Conservation (phyloP, 1,140 invertebrate genomes). For the Euwallacea fornicatus region DNA sequence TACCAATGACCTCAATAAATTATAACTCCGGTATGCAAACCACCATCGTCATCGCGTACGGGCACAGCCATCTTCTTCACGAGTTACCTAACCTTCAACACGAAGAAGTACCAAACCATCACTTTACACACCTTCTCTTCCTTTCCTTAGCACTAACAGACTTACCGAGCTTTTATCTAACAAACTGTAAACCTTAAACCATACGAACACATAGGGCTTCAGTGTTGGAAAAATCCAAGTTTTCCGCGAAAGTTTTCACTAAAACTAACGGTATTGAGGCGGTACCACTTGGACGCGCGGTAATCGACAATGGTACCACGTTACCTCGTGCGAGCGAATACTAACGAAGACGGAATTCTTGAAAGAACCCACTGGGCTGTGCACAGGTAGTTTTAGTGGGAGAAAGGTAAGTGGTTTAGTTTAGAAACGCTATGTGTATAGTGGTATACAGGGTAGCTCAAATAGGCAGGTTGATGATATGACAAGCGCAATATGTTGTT, state of each 20-base stretch:
- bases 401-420: conserved; percentile 1
- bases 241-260: too few species aligned
- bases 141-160: too few species aligned
- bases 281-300: neutral
- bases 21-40: neutral
- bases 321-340: neutral
- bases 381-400: conserved; percentile 1
- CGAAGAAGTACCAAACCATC: neutral
- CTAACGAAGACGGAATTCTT: conserved; percentile 9
- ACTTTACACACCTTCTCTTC: too few species aligned
- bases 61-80: neutral
- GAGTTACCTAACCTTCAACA: conserved; percentile 1
- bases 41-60: neutral
- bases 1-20: neutral
- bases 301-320: neutral
- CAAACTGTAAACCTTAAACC: neutral
- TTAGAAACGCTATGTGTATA: too few species aligned
- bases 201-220: neutral
- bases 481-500: too few species aligned
- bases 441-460: too few species aligned
- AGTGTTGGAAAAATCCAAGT: too few species aligned
- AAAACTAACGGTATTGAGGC: conserved; percentile 4
- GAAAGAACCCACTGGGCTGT: neutral
- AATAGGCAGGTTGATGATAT: too few species aligned
- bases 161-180: neutral